Evolutionary conservation across 2,888 invertebrate genomes (phyloP).

Genomic region (Criorhina ranunculi): DNA sequence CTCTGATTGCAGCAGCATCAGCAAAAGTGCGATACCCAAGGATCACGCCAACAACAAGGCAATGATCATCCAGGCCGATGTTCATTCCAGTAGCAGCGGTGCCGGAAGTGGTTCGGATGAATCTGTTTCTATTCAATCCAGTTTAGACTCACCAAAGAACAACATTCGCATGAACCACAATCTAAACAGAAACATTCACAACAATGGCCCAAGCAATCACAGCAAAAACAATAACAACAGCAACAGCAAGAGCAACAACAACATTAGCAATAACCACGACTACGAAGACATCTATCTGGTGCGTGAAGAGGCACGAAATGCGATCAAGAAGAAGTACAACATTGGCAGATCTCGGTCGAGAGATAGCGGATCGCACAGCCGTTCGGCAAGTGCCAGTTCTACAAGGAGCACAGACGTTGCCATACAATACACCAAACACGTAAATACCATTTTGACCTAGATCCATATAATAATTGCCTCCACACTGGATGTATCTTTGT

Average conservation of each 20-base stretch:
- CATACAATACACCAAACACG: conserved; percentile 83
- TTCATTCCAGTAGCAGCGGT: conserved; percentile 90
- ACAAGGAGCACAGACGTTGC: conserved; percentile 84
- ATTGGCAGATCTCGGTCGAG: conserved; percentile 86
- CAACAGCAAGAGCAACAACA: conserved; percentile 74
- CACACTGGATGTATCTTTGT: background rate
- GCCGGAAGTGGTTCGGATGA: conserved; percentile 87
- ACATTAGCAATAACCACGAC: conserved; percentile 86
- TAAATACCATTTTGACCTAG: conserved; percentile 78
- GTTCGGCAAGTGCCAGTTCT: conserved; percentile 88
- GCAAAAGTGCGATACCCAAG: conserved; percentile 78
- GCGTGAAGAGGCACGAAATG: conserved; percentile 86
- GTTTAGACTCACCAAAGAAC: conserved; percentile 83
- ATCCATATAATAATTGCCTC: conserved; percentile 47
- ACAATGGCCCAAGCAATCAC: conserved; percentile 74
- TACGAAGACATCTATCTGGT: conserved; percentile 93
- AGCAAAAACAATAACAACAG: conserved; percentile 75
- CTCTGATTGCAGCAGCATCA: conserved; percentile 84
- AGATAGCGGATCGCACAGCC: conserved; percentile 91
- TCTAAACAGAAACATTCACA: conserved; percentile 78
- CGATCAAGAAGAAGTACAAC: conserved; percentile 81
- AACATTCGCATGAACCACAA: conserved; percentile 80
- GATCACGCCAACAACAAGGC: conserved; percentile 82
- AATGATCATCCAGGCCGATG: conserved; percentile 92
- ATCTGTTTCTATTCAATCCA: conserved; percentile 87